A percentile compares a stretch with the other conserved stretches of the same genome.
Conservation (phyloP, 1,140 invertebrate genomes). For the Hyles vespertilio region DNA sequence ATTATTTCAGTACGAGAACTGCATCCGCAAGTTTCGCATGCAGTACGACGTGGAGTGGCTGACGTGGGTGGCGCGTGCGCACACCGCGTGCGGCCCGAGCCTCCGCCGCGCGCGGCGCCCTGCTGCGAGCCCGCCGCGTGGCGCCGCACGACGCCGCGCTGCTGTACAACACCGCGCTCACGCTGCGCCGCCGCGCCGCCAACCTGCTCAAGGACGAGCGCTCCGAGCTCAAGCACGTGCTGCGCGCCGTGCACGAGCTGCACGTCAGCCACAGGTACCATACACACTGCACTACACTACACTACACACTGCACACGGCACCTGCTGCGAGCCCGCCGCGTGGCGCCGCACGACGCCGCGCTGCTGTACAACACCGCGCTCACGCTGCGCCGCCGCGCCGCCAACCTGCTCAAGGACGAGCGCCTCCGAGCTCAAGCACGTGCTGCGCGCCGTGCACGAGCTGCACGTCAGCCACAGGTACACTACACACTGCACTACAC, state of each 20-base stretch:
- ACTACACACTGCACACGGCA: no score
- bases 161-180: no score
- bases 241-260: conserved; percentile 95
- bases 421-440: background rate
- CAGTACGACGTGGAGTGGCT: conserved; percentile 96
- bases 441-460: conserved; percentile 87
- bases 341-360: no score
- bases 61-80: conserved; percentile 95
- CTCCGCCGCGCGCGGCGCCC: conserved; percentile 88
- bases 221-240: conserved; percentile 89
- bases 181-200: no score
- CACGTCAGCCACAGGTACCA: conserved; percentile 84
- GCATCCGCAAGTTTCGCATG: conserved; percentile 97
- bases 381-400: no score
- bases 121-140: conserved; percentile 79
- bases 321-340: no score
- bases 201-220: no score
- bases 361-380: no score
- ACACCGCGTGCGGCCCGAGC: conserved; percentile 94
- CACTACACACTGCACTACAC: background rate
- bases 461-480: conserved; percentile 51
- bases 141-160: no score
- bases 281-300: no score
- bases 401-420: conserved; percentile 80
- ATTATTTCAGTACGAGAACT: conserved; percentile 93